These are phyloP conservation scores for Eupithecia insigniata DNA, from an alignment of 2,888 invertebrate species.

Conservation along the genomic window DNA sequence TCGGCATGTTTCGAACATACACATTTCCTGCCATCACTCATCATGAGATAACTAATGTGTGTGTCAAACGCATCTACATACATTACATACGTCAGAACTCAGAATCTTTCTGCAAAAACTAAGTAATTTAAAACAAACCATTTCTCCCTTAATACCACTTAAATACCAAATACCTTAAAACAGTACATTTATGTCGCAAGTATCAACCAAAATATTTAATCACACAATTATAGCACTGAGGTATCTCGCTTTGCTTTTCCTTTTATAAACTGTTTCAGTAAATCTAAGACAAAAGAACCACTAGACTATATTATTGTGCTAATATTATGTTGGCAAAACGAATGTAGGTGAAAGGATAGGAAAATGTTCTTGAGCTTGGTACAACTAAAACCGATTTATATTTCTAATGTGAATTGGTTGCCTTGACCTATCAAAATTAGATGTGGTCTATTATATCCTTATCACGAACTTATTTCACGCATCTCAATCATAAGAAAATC, in stretches of 20 bases:
- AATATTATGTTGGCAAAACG: background rate
- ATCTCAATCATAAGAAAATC: too few species aligned
- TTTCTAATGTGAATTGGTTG: too few species aligned
- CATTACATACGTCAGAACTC: background rate
- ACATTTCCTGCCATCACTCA: background rate
- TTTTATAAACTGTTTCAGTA: conserved; percentile 36
- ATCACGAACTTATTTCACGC: too few species aligned
- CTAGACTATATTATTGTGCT: background rate
- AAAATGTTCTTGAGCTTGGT: too few species aligned
- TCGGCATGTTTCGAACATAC: too few species aligned
- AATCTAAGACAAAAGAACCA: background rate
- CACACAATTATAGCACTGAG: conserved; percentile 18
- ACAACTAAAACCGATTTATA: too few species aligned
- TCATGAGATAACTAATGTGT: background rate
- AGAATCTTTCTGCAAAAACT: background rate
- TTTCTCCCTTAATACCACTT: background rate
- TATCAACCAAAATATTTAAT: conserved; percentile 6
- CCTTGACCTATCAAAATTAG: too few species aligned
- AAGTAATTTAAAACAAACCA: too few species aligned
- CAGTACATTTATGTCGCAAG: conserved; percentile 24
- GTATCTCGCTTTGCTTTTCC: conserved; percentile 26
- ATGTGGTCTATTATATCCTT: too few species aligned
- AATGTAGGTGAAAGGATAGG: too few species aligned
- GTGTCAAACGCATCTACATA: background rate
- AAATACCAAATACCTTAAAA: conserved; percentile 22